Percentiles rank a stretch among this genome's conserved stretches.
These are phyloP conservation scores for Drosophila lutescens DNA, from an alignment of 2,888 invertebrate genomes.

Conservation along the genomic window DNA sequence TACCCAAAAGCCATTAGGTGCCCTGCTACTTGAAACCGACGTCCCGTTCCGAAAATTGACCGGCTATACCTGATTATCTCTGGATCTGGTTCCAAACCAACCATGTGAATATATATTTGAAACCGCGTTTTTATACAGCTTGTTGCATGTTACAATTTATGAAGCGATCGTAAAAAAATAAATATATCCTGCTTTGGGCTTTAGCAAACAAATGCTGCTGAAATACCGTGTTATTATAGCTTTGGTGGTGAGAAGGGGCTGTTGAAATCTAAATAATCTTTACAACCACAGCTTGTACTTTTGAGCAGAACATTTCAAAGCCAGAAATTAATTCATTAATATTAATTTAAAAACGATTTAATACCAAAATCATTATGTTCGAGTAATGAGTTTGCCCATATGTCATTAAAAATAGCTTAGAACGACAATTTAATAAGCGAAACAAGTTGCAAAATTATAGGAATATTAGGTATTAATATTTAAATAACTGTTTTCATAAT, in stretches of 20 bases:
- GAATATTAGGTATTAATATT: too few relatives aligned
- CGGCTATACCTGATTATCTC: conserved; percentile 6
- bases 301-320: too few relatives aligned
- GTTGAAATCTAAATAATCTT: too few relatives aligned
- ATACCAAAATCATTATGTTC: too few relatives aligned
- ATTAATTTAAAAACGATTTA: too few relatives aligned
- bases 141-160: conserved; percentile 35
- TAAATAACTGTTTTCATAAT: too few relatives aligned
- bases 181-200: conserved; percentile 34
- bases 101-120: conserved; percentile 5
- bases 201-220: conserved; percentile 7
- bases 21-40: neutral
- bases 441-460: too few relatives aligned
- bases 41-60: neutral
- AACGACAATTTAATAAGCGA: too few relatives aligned
- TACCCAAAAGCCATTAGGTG: neutral
- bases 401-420: too few relatives aligned
- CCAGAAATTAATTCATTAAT: too few relatives aligned
- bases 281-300: too few relatives aligned
- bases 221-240: neutral
- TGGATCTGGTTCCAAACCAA: conserved; percentile 22
- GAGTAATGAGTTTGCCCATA: too few relatives aligned
- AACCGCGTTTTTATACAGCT: conserved; percentile 19
- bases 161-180: conserved; percentile 19
- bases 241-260: neutral